Evolutionary conservation across 1,140 invertebrate species (phyloP).

Genomic region (Pararge aegeria): DNA sequence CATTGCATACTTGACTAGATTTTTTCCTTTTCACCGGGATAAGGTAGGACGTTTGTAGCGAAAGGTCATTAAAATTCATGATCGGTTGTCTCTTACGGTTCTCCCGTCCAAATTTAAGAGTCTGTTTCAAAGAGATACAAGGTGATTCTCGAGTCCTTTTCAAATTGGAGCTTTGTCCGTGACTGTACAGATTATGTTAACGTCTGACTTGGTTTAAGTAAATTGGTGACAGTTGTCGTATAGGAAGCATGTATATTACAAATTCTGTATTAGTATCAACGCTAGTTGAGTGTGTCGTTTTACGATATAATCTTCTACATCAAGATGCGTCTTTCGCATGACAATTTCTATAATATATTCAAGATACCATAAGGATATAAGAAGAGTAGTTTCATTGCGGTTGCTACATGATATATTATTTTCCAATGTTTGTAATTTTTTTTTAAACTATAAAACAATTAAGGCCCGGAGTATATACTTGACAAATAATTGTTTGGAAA

Average conservation of each 20-base stretch:
- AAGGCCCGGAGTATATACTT: too few relatives aligned
- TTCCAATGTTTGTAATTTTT: too few relatives aligned
- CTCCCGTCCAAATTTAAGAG: slow-evolving; percentile 34
- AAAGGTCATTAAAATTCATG: slow-evolving; percentile 49
- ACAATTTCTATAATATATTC: too few relatives aligned
- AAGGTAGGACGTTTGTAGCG: slow-evolving; percentile 28
- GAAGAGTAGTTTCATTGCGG: too few relatives aligned
- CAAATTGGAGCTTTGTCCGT: slow-evolving; percentile 16
- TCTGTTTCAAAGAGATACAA: slow-evolving; percentile 31
- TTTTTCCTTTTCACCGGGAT: slow-evolving; percentile 28
- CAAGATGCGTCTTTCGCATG: too few relatives aligned
- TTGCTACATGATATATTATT: too few relatives aligned
- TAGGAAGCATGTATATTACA: background rate
- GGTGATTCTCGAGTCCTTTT: slow-evolving; percentile 30
- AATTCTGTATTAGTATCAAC: background rate
- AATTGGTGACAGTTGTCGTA: slow-evolving; percentile 2
- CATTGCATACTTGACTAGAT: background rate
- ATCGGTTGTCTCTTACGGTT: slow-evolving; percentile 41
- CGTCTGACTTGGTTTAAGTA: slow-evolving; percentile 16
- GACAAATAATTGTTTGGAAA: too few relatives aligned
- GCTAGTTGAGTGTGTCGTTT: too few relatives aligned
- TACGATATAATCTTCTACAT: too few relatives aligned
- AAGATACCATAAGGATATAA: too few relatives aligned
- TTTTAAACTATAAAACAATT: too few relatives aligned
- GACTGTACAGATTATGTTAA: slow-evolving; percentile 23